Evolutionary conservation across 1,140 invertebrate genomes (phyloP).

Genomic region (Globodera rostochiensis): DNA sequence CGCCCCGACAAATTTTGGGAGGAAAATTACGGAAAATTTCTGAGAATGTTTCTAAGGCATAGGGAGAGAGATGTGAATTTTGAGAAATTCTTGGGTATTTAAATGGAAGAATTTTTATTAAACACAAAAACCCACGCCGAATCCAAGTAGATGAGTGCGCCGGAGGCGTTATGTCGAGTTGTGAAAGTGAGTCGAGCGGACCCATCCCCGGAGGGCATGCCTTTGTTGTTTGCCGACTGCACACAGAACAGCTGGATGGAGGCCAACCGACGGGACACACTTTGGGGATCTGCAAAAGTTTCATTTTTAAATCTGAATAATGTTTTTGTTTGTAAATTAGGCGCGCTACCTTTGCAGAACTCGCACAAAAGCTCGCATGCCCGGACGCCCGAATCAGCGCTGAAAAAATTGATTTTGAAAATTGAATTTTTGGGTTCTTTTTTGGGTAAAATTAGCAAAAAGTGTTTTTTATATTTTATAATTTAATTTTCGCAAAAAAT

Average conservation of each 20-base stretch:
- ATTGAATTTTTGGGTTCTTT: neutral
- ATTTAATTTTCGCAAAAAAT: slow-evolving; percentile 24
- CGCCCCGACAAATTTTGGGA: too few relatives aligned
- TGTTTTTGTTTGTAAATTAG: too few relatives aligned
- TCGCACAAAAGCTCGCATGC: slow-evolving; percentile 47
- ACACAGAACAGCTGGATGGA: slow-evolving; percentile 45
- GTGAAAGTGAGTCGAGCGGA: slow-evolving; percentile 38
- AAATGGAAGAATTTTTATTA: neutral
- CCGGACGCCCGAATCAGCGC: slow-evolving; percentile 19
- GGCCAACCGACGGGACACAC: slow-evolving; percentile 36
- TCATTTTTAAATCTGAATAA: too few relatives aligned
- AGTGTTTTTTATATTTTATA: neutral
- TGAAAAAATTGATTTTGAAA: slow-evolving; percentile 4
- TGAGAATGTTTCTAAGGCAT: neutral
- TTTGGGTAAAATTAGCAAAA: slow-evolving; percentile 14
- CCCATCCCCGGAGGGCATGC: slow-evolving; percentile 20
- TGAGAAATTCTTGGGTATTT: too few relatives aligned
- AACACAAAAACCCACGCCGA: slow-evolving; percentile 54
- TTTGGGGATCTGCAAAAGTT: slow-evolving; percentile 17
- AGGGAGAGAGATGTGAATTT: neutral
- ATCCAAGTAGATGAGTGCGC: slow-evolving; percentile 54
- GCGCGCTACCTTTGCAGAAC: slow-evolving; percentile 18
- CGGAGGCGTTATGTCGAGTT: slow-evolving; percentile 54
- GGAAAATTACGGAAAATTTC: neutral
- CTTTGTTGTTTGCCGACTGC: slow-evolving; percentile 31